A percentile compares a stretch with the other conserved stretches of the same genome.
phyloP scores from a whole-genome alignment of 2,888 invertebrate genomes.

The Tholera decimalis region DNA sequence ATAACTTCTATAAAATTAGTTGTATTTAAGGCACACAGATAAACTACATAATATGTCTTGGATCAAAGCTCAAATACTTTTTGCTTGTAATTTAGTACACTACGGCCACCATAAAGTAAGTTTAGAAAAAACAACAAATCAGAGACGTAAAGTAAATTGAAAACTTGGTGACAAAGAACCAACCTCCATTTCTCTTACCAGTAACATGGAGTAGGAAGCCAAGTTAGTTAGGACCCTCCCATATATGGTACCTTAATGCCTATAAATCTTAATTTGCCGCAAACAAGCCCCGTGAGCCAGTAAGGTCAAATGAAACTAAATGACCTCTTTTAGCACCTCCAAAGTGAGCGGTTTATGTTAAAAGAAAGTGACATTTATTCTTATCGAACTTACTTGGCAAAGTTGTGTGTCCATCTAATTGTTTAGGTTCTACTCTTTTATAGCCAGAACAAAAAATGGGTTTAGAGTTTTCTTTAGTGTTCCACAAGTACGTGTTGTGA shows the following conservation, averaged over 20 bases:
- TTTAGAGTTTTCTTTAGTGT: not conserved
- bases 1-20: too few species aligned
- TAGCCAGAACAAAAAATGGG: slow-evolving; percentile 12
- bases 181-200: slow-evolving; percentile 7
- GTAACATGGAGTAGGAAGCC: slow-evolving; percentile 22
- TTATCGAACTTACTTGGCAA: slow-evolving; percentile 68
- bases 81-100: not conserved
- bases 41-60: not conserved
- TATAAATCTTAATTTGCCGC: slow-evolving; percentile 74
- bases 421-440: slow-evolving; percentile 36
- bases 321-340: slow-evolving; percentile 76
- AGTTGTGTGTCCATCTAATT: slow-evolving; percentile 35
- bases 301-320: slow-evolving; percentile 82
- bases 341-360: slow-evolving; percentile 84
- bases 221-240: slow-evolving; percentile 11
- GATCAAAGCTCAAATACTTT: not conserved
- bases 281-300: slow-evolving; percentile 66
- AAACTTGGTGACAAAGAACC: not conserved
- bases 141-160: slow-evolving; percentile 21
- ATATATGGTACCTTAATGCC: slow-evolving; percentile 54
- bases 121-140: not conserved
- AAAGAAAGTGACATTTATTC: slow-evolving; percentile 82
- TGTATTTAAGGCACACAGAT: too few species aligned
- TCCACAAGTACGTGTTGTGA: too few species aligned
- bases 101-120: not conserved